Evolutionary conservation across 2,113 vertebrate species (phyloP).

Genomic region (Anser cygnoides): DNA sequence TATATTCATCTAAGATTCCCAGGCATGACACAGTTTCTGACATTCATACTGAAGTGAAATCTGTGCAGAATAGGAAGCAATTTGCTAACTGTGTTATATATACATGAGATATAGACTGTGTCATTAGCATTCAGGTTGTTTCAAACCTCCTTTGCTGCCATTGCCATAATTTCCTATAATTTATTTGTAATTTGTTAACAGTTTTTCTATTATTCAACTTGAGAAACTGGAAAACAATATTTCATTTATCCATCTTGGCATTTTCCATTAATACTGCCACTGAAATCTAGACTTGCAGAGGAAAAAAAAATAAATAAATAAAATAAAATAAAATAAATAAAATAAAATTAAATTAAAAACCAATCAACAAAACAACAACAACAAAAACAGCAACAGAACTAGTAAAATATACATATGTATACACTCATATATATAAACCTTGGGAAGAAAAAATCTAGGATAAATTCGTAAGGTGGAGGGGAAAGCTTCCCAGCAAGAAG

Average conservation of each 20-base stretch:
- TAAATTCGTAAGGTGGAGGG: not conserved
- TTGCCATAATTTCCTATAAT: not conserved
- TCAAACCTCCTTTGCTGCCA: not conserved
- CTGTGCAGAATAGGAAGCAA: not conserved
- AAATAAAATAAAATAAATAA: not conserved
- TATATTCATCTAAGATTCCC: not conserved
- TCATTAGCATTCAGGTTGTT: not conserved
- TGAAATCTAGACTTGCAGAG: not conserved
- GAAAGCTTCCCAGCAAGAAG: not conserved
- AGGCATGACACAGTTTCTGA: not conserved
- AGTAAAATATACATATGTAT: not conserved
- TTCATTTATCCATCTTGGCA: not conserved
- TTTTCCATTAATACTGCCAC: not conserved
- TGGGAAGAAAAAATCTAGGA: not conserved
- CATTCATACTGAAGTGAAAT: not conserved
- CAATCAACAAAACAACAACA: accelerated
- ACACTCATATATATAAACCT: no score
- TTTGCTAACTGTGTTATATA: not conserved
- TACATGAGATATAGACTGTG: not conserved
- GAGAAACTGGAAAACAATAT: not conserved
- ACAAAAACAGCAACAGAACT: not conserved
- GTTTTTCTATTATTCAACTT: not conserved
- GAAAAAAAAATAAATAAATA: not conserved
- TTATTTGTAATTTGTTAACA: not conserved
- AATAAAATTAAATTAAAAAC: not conserved